Conservation (phyloP, 2,113 vertebrate species). For the Silurus asotus region DNA sequence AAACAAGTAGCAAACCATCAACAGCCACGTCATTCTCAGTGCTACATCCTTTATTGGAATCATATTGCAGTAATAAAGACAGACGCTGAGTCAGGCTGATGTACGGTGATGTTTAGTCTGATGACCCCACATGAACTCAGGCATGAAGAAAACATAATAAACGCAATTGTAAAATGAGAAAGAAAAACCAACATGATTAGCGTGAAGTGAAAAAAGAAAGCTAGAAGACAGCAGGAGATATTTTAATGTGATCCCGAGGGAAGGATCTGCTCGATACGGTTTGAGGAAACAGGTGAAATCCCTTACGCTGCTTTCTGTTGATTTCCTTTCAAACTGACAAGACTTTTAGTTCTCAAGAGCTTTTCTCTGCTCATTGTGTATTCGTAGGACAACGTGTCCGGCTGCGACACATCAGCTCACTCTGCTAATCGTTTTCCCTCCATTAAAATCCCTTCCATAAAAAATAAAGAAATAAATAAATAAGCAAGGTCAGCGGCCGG, state of each 20-base stretch:
- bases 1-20: background rate
- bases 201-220: background rate
- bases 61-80: background rate
- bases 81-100: background rate
- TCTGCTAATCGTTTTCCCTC: background rate
- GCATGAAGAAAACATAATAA: background rate
- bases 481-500: background rate
- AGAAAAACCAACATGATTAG: background rate
- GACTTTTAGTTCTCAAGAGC: background rate
- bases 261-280: background rate
- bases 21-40: background rate
- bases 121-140: background rate
- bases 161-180: background rate
- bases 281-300: background rate
- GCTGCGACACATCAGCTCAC: constrained; percentile 10
- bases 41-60: background rate
- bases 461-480: background rate
- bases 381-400: background rate
- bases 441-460: constrained; percentile 2
- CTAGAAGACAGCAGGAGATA: background rate
- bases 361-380: background rate
- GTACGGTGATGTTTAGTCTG: background rate
- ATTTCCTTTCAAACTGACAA: constrained; percentile 2
- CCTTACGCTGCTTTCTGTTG: background rate
- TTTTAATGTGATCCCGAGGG: constrained; percentile 22